These are phyloP conservation scores for Cheilosia grossa DNA, from an alignment of 2,888 invertebrate genomes.

Conservation along the genomic window DNA sequence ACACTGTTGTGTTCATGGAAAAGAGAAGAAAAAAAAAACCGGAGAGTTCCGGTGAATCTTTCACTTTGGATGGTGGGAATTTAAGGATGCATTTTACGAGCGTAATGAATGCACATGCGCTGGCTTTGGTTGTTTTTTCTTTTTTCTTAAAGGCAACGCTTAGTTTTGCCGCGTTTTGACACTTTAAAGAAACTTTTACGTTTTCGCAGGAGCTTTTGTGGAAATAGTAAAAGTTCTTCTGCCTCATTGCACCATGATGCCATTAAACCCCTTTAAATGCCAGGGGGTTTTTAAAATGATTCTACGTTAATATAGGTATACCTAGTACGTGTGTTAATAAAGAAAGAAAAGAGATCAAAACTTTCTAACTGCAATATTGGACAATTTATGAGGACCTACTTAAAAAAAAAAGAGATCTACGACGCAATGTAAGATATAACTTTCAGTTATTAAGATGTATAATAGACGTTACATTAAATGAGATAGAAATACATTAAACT, in stretches of 20 bases:
- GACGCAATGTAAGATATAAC: too few relatives aligned
- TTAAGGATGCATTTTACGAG: slow-evolving; percentile 69
- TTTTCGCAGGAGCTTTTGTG: slow-evolving; percentile 34
- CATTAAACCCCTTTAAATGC: not conserved
- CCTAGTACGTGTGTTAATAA: too few relatives aligned
- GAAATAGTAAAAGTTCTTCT: slow-evolving; percentile 36
- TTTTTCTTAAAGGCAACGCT: not conserved
- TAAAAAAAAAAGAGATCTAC: too few relatives aligned
- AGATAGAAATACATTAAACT: too few relatives aligned
- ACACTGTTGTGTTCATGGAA: slow-evolving; percentile 26
- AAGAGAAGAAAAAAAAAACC: slow-evolving; percentile 6
- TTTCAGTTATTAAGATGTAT: too few relatives aligned
- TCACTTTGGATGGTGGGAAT: slow-evolving; percentile 13
- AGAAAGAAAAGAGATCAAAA: too few relatives aligned
- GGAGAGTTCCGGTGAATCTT: slow-evolving; percentile 56
- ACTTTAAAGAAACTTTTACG: slow-evolving; percentile 43
- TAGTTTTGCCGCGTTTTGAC: not conserved
- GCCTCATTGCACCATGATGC: not conserved
- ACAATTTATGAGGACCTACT: too few relatives aligned
- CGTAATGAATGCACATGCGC: slow-evolving; percentile 60
- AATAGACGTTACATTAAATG: too few relatives aligned
- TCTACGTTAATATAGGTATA: not conserved
- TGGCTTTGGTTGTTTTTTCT: slow-evolving; percentile 14
- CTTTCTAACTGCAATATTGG: too few relatives aligned
- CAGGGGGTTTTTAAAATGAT: not conserved